These are phyloP conservation scores for Pandemis corylana DNA, from an alignment of 2,888 invertebrate genomes.

Conservation along the genomic window DNA sequence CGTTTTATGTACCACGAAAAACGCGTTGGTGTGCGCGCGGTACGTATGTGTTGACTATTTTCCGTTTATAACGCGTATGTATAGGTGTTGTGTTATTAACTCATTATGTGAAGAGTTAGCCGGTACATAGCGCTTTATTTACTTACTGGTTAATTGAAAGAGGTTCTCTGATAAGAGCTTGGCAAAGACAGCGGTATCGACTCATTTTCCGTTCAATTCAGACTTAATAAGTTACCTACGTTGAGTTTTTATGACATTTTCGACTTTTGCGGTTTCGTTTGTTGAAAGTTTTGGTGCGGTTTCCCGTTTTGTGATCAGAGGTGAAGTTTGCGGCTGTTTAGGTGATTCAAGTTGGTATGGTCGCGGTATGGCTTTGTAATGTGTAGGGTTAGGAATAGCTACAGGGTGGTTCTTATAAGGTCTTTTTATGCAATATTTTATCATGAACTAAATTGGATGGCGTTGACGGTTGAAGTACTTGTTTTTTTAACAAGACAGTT, in stretches of 20 bases:
- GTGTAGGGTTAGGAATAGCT: not conserved
- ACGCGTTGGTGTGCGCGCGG: slow-evolving; percentile 62
- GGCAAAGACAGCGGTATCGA: slow-evolving; percentile 70
- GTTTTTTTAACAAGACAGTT: too few species aligned
- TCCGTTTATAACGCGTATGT: slow-evolving; percentile 57
- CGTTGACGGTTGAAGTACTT: too few species aligned
- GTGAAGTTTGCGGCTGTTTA: not conserved
- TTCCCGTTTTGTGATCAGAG: slow-evolving; percentile 22
- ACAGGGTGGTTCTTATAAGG: too few species aligned
- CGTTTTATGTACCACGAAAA: slow-evolving; percentile 82
- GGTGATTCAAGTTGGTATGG: not conserved
- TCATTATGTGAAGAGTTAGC: slow-evolving; percentile 84
- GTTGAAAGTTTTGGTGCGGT: slow-evolving; percentile 41
- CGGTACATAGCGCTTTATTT: slow-evolving; percentile 78
- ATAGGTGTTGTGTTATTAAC: slow-evolving; percentile 81
- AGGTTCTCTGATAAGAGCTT: slow-evolving; percentile 76
- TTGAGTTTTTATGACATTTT: slow-evolving; percentile 41
- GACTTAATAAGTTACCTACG: slow-evolving; percentile 55
- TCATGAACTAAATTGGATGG: too few species aligned
- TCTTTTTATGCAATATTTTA: too few species aligned
- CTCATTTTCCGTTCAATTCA: slow-evolving; percentile 55
- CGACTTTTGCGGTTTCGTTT: slow-evolving; percentile 12
- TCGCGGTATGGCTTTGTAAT: not conserved
- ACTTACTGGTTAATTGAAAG: slow-evolving; percentile 83
- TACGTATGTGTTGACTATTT: slow-evolving; percentile 47